Conservation (phyloP, 1,140 invertebrate species). For the Papilio dardanus region DNA sequence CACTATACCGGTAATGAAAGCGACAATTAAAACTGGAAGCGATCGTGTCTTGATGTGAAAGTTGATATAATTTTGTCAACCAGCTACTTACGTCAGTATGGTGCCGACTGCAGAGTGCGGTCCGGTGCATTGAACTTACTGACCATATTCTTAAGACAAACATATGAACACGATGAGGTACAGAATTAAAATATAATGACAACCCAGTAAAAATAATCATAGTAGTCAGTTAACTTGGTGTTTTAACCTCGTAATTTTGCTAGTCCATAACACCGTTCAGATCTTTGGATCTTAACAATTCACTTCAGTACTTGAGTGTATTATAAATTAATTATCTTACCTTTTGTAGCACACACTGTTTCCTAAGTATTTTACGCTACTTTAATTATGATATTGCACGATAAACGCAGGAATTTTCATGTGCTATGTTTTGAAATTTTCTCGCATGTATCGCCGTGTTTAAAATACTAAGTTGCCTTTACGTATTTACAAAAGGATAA, state of each 20-base stretch:
- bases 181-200: neutral
- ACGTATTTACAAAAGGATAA: constrained; percentile 28
- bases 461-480: neutral
- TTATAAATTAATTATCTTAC: too few relatives aligned
- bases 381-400: neutral
- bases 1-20: constrained; percentile 44
- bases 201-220: neutral
- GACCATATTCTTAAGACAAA: neutral
- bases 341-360: neutral
- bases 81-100: constrained; percentile 35
- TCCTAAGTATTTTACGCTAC: neutral
- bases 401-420: neutral
- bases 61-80: constrained; percentile 45
- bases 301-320: too few relatives aligned
- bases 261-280: too few relatives aligned
- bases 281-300: too few relatives aligned
- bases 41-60: constrained; percentile 47
- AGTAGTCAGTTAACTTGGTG: neutral
- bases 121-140: constrained; percentile 15
- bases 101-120: constrained; percentile 6
- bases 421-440: neutral
- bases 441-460: neutral
- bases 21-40: constrained; percentile 48
- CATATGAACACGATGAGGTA: neutral
- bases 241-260: too few relatives aligned